These are phyloP conservation scores for Amblyraja radiata DNA, from an alignment of 2,797 vertebrate genomes.

Conservation along the genomic window DNA sequence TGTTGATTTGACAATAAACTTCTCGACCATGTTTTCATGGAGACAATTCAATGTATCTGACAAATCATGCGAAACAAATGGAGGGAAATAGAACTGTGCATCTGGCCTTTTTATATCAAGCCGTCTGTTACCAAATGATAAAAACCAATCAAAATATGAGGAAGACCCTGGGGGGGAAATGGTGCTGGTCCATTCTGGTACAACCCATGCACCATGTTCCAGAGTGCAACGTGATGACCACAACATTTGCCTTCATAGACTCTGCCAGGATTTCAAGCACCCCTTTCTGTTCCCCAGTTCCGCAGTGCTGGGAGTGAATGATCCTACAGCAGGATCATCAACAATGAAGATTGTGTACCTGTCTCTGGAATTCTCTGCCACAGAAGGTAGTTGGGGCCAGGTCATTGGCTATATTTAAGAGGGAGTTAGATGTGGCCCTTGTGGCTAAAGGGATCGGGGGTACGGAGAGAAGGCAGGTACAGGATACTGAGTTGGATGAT, in stretches of 20 bases:
- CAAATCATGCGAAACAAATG: background rate
- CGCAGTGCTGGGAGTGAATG: background rate
- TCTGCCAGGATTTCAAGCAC: background rate
- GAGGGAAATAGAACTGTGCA: background rate
- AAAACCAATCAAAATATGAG: background rate
- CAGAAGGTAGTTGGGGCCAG: too few species aligned
- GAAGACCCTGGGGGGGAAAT: background rate
- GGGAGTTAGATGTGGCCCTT: too few species aligned
- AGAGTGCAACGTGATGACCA: too few species aligned
- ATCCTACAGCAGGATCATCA: background rate
- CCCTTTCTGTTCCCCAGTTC: background rate
- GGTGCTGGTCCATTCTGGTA: background rate
- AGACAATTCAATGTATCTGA: background rate
- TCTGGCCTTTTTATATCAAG: background rate
- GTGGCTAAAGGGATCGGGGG: too few species aligned
- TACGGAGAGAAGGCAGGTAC: too few species aligned
- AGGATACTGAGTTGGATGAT: too few species aligned
- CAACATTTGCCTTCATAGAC: too few species aligned
- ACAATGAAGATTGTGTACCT: background rate
- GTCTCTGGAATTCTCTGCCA: too few species aligned
- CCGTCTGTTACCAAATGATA: background rate
- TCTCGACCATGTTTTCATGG: too few species aligned
- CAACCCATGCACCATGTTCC: too few species aligned
- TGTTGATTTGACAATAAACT: too few species aligned
- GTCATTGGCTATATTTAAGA: too few species aligned